Evolutionary conservation across 2,797 vertebrate genomes (phyloP).

Genomic region (Catostomus latipinnis): DNA sequence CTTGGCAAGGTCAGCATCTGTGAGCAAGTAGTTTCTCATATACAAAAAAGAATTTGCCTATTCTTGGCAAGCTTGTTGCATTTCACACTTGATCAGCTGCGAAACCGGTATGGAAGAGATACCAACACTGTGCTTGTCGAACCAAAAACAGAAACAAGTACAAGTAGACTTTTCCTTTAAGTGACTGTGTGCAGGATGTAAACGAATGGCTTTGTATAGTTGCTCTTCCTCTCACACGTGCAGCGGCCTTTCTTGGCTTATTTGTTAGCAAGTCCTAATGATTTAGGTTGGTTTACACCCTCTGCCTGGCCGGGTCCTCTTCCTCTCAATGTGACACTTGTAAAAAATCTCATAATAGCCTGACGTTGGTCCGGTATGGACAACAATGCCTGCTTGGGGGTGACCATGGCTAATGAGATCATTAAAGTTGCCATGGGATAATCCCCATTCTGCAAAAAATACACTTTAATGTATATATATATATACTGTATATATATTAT

Average conservation of each 20-base stretch:
- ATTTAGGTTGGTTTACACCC: slow-evolving; percentile 12
- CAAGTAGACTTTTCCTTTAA: slow-evolving; percentile 47
- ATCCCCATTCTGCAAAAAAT: slow-evolving; percentile 35
- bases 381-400: slow-evolving; percentile 42
- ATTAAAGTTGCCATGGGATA: slow-evolving; percentile 38
- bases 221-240: slow-evolving; percentile 10
- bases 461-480: background rate
- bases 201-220: background rate
- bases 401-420: slow-evolving; percentile 30
- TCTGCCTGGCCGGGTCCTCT: slow-evolving; percentile 22
- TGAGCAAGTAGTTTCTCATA: slow-evolving; percentile 21
- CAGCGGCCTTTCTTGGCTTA: slow-evolving; percentile 4
- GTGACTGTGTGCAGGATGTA: background rate
- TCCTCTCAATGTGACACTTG: slow-evolving; percentile 32
- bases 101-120: slow-evolving; percentile 22
- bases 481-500: background rate
- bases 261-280: slow-evolving; percentile 5
- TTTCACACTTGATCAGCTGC: slow-evolving; percentile 33
- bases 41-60: background rate
- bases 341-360: slow-evolving; percentile 42
- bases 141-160: slow-evolving; percentile 38
- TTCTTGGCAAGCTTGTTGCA: slow-evolving; percentile 4
- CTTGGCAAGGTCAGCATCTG: slow-evolving; percentile 80
- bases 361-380: slow-evolving; percentile 54
- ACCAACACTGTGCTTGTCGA: background rate